These are phyloP conservation scores for Lordiphosa andalusiaca DNA, from an alignment of 2,888 invertebrate genomes.

Conservation along the genomic window DNA sequence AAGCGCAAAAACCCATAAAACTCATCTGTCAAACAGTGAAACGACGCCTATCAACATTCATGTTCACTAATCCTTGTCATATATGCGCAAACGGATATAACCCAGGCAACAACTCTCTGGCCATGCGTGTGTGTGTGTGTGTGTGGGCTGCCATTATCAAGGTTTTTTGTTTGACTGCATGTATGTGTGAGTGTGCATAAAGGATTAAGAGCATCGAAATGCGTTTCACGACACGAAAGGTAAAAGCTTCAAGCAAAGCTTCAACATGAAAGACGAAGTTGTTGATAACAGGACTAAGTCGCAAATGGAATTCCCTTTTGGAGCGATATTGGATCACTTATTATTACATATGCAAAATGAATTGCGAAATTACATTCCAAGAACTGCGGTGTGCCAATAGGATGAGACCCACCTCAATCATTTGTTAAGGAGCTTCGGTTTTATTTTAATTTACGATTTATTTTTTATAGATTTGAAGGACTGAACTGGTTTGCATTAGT, in stretches of 20 bases:
- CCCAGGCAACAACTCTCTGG: slow-evolving; percentile 7
- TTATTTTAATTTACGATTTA: too few species aligned
- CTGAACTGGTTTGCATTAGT: too few species aligned
- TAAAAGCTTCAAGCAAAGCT: slow-evolving; percentile 28
- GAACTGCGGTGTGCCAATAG: too few species aligned
- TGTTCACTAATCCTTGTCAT: slow-evolving; percentile 66
- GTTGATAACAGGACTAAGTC: too few species aligned
- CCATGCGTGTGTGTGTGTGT: slow-evolving; percentile 4
- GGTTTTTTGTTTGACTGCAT: slow-evolving; percentile 56
- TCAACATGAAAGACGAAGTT: slow-evolving; percentile 6
- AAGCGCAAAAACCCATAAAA: slow-evolving; percentile 62
- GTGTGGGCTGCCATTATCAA: slow-evolving; percentile 59
- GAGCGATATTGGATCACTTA: too few species aligned
- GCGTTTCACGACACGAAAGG: slow-evolving; percentile 38
- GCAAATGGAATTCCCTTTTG: too few species aligned
- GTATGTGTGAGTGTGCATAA: slow-evolving; percentile 45
- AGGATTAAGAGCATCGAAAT: slow-evolving; percentile 64
- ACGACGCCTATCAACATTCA: slow-evolving; percentile 66
- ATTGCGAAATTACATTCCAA: too few species aligned
- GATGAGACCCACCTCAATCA: too few species aligned
- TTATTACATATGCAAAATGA: too few species aligned
- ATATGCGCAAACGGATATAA: slow-evolving; percentile 66
- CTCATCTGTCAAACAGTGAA: slow-evolving; percentile 68
- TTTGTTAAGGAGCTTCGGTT: too few species aligned
- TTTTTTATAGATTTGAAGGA: too few species aligned